phyloP scores from a whole-genome alignment of 2,888 invertebrate genomes.

The Sturmia bella region DNA sequence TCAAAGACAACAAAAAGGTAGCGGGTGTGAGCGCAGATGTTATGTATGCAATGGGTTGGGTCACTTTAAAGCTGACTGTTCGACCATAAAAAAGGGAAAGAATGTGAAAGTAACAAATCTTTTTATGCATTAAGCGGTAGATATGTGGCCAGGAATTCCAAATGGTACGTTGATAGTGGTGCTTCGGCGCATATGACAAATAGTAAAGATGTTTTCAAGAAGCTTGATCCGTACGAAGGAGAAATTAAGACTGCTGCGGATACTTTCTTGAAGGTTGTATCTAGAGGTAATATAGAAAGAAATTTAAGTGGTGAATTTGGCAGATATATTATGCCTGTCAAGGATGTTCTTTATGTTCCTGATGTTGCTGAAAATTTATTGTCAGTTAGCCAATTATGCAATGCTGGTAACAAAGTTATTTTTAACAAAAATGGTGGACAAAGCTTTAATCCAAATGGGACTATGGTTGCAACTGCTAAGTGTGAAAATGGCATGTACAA shows the following conservation, averaged over 20 bases:
- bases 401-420: neutral
- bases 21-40: slow-evolving; percentile 12
- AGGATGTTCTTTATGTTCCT: neutral
- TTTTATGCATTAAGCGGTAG: slow-evolving; percentile 37
- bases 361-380: slow-evolving; percentile 5
- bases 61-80: slow-evolving; percentile 36
- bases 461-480: neutral
- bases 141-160: neutral
- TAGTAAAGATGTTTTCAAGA: neutral
- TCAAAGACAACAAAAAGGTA: neutral
- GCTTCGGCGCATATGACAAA: slow-evolving; percentile 14
- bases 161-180: slow-evolving; percentile 8
- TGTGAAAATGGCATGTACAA: slow-evolving; percentile 22
- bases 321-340: neutral
- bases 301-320: neutral
- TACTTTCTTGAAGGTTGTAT: neutral
- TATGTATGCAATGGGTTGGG: slow-evolving; percentile 39
- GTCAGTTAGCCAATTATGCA: neutral
- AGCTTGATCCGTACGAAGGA: neutral
- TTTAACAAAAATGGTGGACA: slow-evolving; percentile 18
- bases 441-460: neutral
- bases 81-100: slow-evolving; percentile 4
- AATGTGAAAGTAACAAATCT: slow-evolving; percentile 1
- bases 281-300: slow-evolving; percentile 8
- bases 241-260: neutral